Conservation (phyloP, 37 sponge, comb jelly and placozoan species). For the Bolinopsis microptera region DNA sequence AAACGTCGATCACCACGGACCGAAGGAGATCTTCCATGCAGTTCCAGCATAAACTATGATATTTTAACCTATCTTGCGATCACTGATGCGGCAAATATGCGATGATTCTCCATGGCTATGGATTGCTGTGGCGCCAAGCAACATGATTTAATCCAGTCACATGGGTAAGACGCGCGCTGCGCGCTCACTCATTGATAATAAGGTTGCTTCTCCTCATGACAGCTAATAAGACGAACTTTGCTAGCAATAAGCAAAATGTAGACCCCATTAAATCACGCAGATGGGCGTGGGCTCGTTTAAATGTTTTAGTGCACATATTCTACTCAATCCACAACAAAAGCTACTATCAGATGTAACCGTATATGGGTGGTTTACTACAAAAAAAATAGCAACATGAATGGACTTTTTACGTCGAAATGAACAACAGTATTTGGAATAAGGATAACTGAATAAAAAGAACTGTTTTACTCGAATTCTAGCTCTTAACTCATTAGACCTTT, state of each 20-base stretch:
- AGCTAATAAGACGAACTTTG: conserved; percentile 6
- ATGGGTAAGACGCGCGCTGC: neutral
- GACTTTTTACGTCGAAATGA: too few species aligned
- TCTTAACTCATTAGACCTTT: neutral
- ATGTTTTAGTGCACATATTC: neutral
- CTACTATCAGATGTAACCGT: too few species aligned
- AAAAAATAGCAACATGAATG: too few species aligned
- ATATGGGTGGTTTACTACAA: too few species aligned
- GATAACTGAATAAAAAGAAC: too few species aligned
- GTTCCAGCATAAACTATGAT: too few species aligned
- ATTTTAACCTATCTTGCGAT: too few species aligned
- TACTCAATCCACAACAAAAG: neutral
- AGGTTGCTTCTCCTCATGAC: neutral
- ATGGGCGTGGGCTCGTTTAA: neutral
- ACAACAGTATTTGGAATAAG: too few species aligned
- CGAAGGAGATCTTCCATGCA: too few species aligned
- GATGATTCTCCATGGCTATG: neutral
- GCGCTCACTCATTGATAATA: conserved; percentile 51
- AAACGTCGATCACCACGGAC: too few species aligned
- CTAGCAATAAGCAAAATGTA: conserved; percentile 41
- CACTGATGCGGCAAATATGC: neutral
- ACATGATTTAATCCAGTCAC: neutral
- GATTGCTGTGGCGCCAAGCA: conserved; percentile 21
- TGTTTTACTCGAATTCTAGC: too few species aligned
- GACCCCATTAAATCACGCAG: neutral